Evolutionary conservation across 2,797 vertebrate genomes (phyloP).

Genomic region (Anguilla marmorata): DNA sequence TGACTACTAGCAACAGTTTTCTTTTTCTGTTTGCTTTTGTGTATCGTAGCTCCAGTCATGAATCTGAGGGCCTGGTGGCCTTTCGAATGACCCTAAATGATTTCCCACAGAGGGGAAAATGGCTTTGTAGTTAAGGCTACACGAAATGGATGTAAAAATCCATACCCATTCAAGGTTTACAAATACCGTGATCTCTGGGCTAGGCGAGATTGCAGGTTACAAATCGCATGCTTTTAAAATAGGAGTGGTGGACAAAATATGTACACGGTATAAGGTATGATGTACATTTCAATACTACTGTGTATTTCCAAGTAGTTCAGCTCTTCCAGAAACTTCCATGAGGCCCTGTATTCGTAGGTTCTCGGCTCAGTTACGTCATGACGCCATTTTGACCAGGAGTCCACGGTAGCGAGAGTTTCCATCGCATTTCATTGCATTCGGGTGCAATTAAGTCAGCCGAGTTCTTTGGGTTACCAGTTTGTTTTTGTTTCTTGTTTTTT

Average conservation of each 20-base stretch:
- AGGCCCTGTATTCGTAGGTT: neutral
- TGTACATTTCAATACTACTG: no score
- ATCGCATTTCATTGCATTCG: neutral
- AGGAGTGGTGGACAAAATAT: constrained; percentile 4
- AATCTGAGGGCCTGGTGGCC: constrained; percentile 32
- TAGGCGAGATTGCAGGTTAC: neutral
- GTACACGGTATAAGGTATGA: no score
- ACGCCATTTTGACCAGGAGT: neutral
- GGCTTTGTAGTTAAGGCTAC: constrained; percentile 27
- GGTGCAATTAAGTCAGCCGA: neutral
- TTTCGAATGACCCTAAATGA: constrained; percentile 37
- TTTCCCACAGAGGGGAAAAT: constrained; percentile 35
- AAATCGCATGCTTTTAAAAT: neutral
- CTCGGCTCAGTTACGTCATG: neutral
- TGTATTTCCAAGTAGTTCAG: no score
- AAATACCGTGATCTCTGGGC: constrained; percentile 16
- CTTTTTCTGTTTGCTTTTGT: neutral
- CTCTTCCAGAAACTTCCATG: no score
- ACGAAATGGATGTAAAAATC: constrained; percentile 31
- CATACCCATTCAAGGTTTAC: neutral
- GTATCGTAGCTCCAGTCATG: neutral
- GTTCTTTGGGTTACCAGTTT: neutral
- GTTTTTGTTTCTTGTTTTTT: neutral
- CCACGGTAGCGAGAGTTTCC: neutral
- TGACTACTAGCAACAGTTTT: neutral